phyloP scores from a whole-genome alignment of 1,140 invertebrate species.

The Caenorhabditis inopinata region DNA sequence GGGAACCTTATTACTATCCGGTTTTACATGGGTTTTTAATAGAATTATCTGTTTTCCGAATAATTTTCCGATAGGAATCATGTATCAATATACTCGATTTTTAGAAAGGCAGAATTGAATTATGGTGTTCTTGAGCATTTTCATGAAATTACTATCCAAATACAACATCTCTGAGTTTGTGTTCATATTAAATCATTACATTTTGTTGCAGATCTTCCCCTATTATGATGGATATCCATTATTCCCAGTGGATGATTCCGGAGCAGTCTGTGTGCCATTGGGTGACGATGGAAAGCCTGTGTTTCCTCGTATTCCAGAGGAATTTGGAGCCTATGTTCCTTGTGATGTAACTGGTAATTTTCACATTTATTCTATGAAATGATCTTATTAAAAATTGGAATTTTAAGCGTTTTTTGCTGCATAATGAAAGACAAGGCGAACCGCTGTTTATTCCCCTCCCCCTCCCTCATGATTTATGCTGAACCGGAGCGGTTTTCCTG shows the following conservation, averaged over 20 bases:
- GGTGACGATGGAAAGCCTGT: slow-evolving; percentile 18
- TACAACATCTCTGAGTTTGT: too few relatives aligned
- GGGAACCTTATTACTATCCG: too few relatives aligned
- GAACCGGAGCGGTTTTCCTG: background rate
- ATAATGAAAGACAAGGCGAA: background rate
- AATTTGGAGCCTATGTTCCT: slow-evolving; percentile 12
- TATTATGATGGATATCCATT: slow-evolving; percentile 8
- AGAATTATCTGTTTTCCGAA: too few relatives aligned
- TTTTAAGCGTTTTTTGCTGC: background rate
- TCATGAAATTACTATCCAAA: too few relatives aligned
- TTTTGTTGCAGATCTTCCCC: background rate
- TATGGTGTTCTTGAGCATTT: too few relatives aligned
- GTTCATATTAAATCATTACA: too few relatives aligned
- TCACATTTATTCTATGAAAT: too few relatives aligned
- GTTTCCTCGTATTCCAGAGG: background rate
- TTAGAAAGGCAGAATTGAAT: too few relatives aligned
- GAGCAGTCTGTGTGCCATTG: background rate
- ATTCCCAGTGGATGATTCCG: slow-evolving; percentile 11
- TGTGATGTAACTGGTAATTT: background rate
- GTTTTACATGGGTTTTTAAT: too few relatives aligned
- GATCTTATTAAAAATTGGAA: too few relatives aligned
- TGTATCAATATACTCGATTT: too few relatives aligned
- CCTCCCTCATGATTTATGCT: background rate
- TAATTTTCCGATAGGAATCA: too few relatives aligned
- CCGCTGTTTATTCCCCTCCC: background rate